phyloP scores from a whole-genome alignment of 2,888 invertebrate genomes.

The Sphecodes monilicornis region DNA sequence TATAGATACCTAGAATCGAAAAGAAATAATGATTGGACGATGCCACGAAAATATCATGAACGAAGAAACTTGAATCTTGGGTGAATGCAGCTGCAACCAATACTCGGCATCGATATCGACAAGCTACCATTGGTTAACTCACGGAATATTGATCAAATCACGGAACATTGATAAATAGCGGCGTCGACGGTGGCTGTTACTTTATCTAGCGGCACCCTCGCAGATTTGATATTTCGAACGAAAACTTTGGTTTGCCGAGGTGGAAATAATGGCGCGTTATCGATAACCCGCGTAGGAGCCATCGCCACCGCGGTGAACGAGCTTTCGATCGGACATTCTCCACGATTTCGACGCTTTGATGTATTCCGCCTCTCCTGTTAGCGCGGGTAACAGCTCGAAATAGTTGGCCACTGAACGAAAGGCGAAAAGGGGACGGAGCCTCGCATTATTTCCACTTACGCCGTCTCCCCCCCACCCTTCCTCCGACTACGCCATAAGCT shows the following conservation, averaged over 20 bases:
- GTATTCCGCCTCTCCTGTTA: slow-evolving; percentile 63
- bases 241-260: slow-evolving; percentile 34
- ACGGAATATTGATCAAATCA: background rate
- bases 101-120: background rate
- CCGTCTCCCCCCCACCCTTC: slow-evolving; percentile 9
- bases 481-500: background rate
- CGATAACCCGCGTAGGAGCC: slow-evolving; percentile 43
- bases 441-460: slow-evolving; percentile 53
- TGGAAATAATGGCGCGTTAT: slow-evolving; percentile 55
- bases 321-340: slow-evolving; percentile 50
- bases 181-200: background rate
- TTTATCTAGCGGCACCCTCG: slow-evolving; percentile 15
- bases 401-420: slow-evolving; percentile 44
- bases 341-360: slow-evolving; percentile 56
- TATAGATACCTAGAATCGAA: background rate
- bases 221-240: slow-evolving; percentile 45
- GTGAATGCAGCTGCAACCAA: background rate
- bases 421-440: slow-evolving; percentile 30
- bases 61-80: too few relatives aligned
- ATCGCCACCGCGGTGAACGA: slow-evolving; percentile 17
- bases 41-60: background rate
- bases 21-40: background rate
- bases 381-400: slow-evolving; percentile 43
- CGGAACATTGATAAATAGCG: slow-evolving; percentile 4
- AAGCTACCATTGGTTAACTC: background rate